Evolutionary conservation across 2,888 invertebrate genomes (phyloP), one percentile per base, ranked within the genome.

Genomic region (Eumacrocentrus americanus): DNA sequence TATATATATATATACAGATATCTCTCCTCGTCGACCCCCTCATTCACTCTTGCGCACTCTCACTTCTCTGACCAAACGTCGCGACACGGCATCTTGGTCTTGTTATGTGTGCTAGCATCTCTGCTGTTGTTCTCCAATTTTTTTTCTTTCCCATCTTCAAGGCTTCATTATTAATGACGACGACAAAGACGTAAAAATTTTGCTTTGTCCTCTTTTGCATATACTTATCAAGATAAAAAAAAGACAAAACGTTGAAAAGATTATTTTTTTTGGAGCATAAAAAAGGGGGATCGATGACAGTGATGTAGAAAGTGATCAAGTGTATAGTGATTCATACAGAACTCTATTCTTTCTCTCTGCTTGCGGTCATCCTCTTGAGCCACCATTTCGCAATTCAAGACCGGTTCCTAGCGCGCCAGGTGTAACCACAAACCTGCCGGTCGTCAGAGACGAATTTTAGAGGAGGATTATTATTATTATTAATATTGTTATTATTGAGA

Each of bases 41-140:
- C 48, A 37, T 50, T 58, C 42, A 51, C 50, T 51, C n/a, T 55
- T 60, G 60, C 44, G 55, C 60, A 56, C 60, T 56, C 50, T 55
- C 50, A 35, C 55, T 55, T 18, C n/a, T 20, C 44, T 40, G 44
- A 44, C 44, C 29, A 9, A 29, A 9, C 29, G 29, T 29, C 9
- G 29, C 29, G 29, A 4, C 5, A 29, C 29, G n/a, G 22, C 44
- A 44, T 44, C 20, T 44, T 11, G 20, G 2, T 16, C 14, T 42
- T 18, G n/a, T 46, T 22, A 22, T 25, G 14, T 46, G 14, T 22
- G 7, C 12, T 22, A 46, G 46, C 9, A 20, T 12, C n/a, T n/a
- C n/a, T n/a, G n/a, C n/a, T n/a, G n/a, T n/a, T 42, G 18, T 12
- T 12, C 14, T 12, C n/a, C n/a, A 18, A 42, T 42, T 37, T 51